Evolutionary conservation across 92 coral and sea anemone species (phyloP), one percentile per base, ranked within the genome.

Genomic region (Porites divaricata): DNA sequence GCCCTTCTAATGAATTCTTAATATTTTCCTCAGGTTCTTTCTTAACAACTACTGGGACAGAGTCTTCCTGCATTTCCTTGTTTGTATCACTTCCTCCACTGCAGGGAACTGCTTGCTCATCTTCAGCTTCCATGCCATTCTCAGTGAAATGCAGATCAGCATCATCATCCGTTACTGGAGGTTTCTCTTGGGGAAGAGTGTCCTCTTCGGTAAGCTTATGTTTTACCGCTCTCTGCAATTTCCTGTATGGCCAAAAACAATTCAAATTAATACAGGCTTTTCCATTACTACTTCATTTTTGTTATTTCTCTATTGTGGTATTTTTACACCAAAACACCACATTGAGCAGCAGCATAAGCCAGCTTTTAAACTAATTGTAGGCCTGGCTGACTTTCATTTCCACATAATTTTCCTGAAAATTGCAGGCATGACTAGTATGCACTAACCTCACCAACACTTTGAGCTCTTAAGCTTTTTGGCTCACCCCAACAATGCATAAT

Each of bases 1-100:
- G 57, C 22, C 89, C 90, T n/a, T 70, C 90, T 9, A 75, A 66
- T 59, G 90, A 81, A 22, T 70, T 75, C 79, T 59, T 80, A 68
- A 67, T 28, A 51, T 80, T 75, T 26, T 84, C 93, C 63, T 17
- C 58, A 17, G 85, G 88, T 75, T 75, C 88, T 14, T 52, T 10
- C 35, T 82, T 82, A 11, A 49, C 59, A 12, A 54, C 86, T 11
- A 35, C 21, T 56, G 49, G 62, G 7, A 1, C 51, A 28, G 13
- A 3, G 7, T 56, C 84, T 26, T 53, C n/a, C 57, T n/a, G 56
- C 1, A 56, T 17, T 14, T 68, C 64, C 1, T n/a, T 8, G 53
- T 24, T 26, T 1, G 20, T 48, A 14, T 72, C 8, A 26, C 56
- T 64, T 22, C 69, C 52, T 14, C 72, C 86, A 82, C 45, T 71